Base-by-base conservation (phyloP, 2,797 vertebrate genomes). In the Mycteria americana region DNA sequence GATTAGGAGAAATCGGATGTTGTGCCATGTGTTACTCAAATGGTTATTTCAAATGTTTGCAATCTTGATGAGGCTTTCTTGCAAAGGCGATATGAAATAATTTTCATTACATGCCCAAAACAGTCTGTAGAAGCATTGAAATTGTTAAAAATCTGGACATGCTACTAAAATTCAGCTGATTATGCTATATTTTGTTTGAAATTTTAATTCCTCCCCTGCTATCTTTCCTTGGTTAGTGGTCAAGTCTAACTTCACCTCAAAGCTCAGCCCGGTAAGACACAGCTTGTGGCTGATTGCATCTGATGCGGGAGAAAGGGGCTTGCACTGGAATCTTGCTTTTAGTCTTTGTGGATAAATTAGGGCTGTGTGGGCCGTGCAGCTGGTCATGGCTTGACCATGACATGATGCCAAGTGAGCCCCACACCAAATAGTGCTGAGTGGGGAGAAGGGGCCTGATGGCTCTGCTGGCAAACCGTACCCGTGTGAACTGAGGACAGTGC, bases 271-370 rank as follows among this genome's bases (percentile, higher is more conserved):
- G 37, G 43, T 67, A 62, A 80, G 68, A 74, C 64, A 89, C 89
- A 95, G 94, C 84, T 95, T 93, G 92, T 91, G 92, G 91, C 72
- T 96, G 96, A 95, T 95, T 88, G 84, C 64, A 14, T 65, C 73
- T 46, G 48, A 21, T 43, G 54, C 65, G n/a, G 41, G n/a, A 37
- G 39, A 31, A 72, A 78, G 43, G 57, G 41, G 22, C 56, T 93
- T 53, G 28, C 39, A 12, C 75, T 84, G 75, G 68, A 69, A 73
- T 73, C 17, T 78, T 78, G 37, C 63, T 80, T 30, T 83, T 83
- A 91, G 62, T 93, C 83, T 70, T 57, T 30, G 23, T 87, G 70
- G 41, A 73, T 62, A 30, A 90, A 82, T 72, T 28, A 89, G 63
- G 43, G 54, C 46, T 46, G 24, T 54, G 70, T n/a, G 37, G 43